A percentile compares a stretch with the other conserved stretches of the same genome.
phyloP scores from a whole-genome alignment of 2,888 invertebrate species.

The Sympetrum striolatum region DNA sequence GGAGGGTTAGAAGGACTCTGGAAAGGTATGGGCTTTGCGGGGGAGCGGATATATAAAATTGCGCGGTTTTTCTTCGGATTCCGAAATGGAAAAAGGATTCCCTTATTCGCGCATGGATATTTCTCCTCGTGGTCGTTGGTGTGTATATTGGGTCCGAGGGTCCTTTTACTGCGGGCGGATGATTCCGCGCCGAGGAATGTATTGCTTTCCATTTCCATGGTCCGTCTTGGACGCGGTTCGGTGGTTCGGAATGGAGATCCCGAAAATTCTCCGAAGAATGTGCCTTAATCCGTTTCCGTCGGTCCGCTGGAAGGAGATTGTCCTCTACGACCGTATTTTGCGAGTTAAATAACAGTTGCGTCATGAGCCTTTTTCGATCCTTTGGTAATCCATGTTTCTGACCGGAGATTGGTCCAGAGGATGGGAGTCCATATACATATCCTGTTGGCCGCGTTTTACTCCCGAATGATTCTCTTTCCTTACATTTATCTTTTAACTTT shows the following conservation, averaged over 20 bases:
- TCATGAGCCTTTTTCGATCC: no score
- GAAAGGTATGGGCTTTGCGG: not conserved
- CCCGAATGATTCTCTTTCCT: no score
- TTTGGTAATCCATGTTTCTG: no score
- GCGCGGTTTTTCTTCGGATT: conserved; percentile 20
- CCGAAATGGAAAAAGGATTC: not conserved
- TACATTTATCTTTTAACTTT: not conserved
- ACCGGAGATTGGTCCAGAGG: no score
- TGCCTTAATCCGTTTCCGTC: not conserved
- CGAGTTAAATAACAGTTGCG: no score
- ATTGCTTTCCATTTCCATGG: conserved; percentile 37
- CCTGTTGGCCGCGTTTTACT: no score
- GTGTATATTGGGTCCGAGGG: not conserved
- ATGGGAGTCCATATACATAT: not conserved
- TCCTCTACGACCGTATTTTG: not conserved
- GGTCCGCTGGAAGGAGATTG: not conserved
- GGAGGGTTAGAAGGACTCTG: not conserved
- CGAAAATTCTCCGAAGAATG: not conserved
- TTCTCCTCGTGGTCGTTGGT: not conserved
- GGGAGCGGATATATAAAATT: conserved; percentile 21
- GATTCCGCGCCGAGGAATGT: conserved; percentile 6
- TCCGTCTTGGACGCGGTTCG: not conserved
- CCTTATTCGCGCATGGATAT: not conserved
- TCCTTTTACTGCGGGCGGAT: not conserved
- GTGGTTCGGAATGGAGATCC: not conserved